Evolutionary conservation across 2,888 invertebrate species (phyloP).

Genomic region (Bimastos eiseni): DNA sequence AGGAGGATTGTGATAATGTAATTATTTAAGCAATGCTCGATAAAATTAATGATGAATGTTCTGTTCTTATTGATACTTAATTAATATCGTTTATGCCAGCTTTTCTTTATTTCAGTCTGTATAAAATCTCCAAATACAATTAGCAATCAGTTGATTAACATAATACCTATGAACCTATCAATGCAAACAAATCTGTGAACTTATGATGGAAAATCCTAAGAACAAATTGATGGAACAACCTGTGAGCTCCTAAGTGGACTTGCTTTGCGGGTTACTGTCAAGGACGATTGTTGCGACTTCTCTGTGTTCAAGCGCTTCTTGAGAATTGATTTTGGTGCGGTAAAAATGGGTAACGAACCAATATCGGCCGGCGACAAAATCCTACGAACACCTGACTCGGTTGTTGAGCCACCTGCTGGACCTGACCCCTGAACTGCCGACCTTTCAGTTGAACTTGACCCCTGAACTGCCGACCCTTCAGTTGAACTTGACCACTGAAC

Average conservation of each 20-base stretch:
- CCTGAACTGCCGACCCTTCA: neutral
- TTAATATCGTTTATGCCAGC: no score
- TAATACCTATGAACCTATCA: no score
- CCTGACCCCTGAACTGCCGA: neutral
- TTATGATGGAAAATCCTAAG: neutral
- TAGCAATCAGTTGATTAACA: no score
- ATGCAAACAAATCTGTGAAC: neutral
- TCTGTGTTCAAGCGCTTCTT: neutral
- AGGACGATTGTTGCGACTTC: neutral
- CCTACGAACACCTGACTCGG: neutral
- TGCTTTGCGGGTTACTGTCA: no score
- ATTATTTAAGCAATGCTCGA: no score
- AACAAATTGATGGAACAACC: no score
- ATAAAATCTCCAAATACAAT: no score
- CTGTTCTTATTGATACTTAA: no score
- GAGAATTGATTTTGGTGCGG: neutral
- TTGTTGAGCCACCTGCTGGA: neutral
- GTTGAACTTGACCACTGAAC: neutral
- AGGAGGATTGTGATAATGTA: no score
- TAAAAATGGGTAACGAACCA: neutral
- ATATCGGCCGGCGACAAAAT: conserved; percentile 20
- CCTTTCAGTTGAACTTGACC: neutral
- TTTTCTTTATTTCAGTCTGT: no score
- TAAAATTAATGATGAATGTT: no score
- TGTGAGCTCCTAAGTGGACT: no score